Conservation (phyloP, 2,113 vertebrate species). For the Bolborhynchus lineola region DNA sequence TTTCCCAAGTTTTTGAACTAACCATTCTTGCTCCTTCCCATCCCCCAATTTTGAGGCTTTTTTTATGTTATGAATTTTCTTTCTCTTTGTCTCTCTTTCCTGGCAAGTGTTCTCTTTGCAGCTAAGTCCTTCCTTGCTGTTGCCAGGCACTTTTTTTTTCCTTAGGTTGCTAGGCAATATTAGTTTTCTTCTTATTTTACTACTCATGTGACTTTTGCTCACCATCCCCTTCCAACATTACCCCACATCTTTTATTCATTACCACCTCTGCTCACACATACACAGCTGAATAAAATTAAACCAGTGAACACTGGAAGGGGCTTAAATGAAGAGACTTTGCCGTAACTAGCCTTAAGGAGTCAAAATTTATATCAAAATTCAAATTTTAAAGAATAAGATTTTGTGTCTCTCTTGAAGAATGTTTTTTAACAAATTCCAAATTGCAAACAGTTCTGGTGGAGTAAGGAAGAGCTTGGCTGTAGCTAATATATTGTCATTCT, state of each 20-base stretch:
- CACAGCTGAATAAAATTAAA: neutral
- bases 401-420: neutral
- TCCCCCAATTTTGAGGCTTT: neutral
- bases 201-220: conserved; percentile 49
- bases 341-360: neutral
- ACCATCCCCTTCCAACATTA: neutral
- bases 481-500: neutral
- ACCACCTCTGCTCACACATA: neutral
- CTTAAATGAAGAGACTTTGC: neutral
- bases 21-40: neutral
- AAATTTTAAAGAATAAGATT: neutral
- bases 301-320: neutral
- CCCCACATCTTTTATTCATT: conserved; percentile 51
- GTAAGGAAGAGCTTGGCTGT: neutral
- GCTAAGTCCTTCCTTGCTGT: conserved; percentile 44
- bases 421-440: neutral
- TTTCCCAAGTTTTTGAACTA: neutral
- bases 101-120: conserved; percentile 3
- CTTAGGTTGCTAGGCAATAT: conserved; percentile 50
- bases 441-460: neutral
- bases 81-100: conserved; percentile 21
- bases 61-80: neutral
- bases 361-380: neutral
- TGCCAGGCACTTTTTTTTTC: neutral
- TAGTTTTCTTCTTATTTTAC: conserved; percentile 47